Conservation (phyloP, 2,797 vertebrate genomes). For the Phataginus tricuspis region DNA sequence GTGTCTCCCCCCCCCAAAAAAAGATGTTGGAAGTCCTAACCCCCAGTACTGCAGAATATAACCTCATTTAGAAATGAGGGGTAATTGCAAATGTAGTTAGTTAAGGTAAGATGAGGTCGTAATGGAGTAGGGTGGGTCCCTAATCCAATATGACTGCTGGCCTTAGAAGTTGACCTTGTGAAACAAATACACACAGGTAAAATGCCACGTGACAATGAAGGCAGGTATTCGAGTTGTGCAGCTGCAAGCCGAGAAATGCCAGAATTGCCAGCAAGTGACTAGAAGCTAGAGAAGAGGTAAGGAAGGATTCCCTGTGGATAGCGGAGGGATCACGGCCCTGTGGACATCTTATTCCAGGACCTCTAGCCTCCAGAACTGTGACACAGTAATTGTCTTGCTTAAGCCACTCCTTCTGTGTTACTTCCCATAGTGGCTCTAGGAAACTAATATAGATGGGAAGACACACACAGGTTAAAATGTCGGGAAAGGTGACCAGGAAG, state of each 20-base stretch:
- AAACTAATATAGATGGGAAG: background rate
- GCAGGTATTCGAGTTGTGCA: background rate
- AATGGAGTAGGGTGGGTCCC: background rate
- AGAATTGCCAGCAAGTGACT: background rate
- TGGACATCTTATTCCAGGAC: background rate
- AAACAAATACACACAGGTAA: background rate
- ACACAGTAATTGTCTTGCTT: background rate
- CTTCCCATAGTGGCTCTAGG: background rate
- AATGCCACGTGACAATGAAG: background rate
- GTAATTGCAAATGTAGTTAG: background rate
- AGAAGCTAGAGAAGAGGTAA: background rate
- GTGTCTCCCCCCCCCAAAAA: background rate
- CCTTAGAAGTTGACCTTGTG: background rate
- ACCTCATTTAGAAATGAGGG: background rate
- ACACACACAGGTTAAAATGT: background rate
- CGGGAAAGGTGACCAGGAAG: background rate
- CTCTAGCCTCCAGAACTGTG: background rate
- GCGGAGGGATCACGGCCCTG: background rate
- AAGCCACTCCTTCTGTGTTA: background rate
- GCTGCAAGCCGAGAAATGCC: background rate
- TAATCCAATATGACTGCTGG: background rate
- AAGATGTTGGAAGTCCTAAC: background rate
- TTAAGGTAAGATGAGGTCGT: background rate
- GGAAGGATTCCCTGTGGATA: background rate
- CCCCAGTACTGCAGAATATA: background rate